Evolutionary conservation across 2,888 invertebrate species (phyloP), one percentile per base, ranked within the genome.

Genomic region (Himalopsyche tibetana): DNA sequence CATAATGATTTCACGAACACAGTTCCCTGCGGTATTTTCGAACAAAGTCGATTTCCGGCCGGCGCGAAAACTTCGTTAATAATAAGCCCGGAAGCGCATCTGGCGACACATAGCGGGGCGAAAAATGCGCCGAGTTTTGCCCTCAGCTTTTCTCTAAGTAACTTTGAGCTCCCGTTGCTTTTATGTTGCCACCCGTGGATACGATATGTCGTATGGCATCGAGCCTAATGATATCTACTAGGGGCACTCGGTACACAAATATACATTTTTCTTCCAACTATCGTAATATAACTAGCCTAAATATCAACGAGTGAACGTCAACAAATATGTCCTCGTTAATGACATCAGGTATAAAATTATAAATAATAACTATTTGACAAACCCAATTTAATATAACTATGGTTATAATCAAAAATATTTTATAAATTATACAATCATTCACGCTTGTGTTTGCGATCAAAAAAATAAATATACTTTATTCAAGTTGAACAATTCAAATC

Each of bases 61-160:
- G 74, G 38, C 74, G 74, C 38, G 74, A 74, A 74, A 74, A 74
- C 74, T 74, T 74, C 74, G 38, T 74, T 74, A 74, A 74, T 74
- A 74, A 74, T 74, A 74, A 74, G 74, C 74, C 36, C 74, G 38
- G 74, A 74, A 74, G 74, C 74, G 74, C 74, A 74, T 74, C 74
- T 74, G 74, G 36, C 38, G 38, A 74, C 74, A 74, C 74, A 74
- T 15, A 36, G 3, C 5, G 12, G 36, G 74, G 36, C 15, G 38
- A 74, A 74, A 74, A 74, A 36, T 36, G 36, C 74, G 36, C 74
- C 28, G 74, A 74, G 12, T 12, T 28, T 74, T 36, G 74, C 74
- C 74, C 8, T 36, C 28, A 74, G 74, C 74, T 74, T 74, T 63
- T 74, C 74, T 36, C 38, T 74, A 74, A 74, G 74, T 74, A 74